These are phyloP conservation scores for Limnephilus marmoratus DNA, from an alignment of 2,888 invertebrate genomes.

Conservation along the genomic window DNA sequence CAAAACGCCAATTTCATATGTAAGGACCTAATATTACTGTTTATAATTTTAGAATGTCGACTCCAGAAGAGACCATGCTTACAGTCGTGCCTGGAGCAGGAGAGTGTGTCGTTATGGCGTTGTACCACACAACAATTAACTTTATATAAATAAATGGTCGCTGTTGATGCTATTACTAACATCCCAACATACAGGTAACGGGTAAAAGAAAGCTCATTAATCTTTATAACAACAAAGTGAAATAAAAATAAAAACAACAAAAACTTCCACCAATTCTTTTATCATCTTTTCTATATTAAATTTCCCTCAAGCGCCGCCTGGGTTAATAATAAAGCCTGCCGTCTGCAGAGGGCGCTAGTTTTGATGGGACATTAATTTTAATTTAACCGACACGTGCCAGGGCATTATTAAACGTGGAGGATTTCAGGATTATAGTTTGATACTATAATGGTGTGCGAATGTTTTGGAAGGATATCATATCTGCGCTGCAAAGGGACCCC, in stretches of 20 bases:
- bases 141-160: not conserved
- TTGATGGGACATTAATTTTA: conserved; percentile 61
- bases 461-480: conserved; percentile 31
- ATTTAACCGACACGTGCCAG: conserved; percentile 61
- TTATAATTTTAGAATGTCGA: too few species aligned
- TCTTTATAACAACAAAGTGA: not conserved
- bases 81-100: not conserved
- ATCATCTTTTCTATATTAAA: not conserved
- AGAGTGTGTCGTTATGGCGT: not conserved
- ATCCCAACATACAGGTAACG: not conserved
- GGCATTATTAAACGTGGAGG: conserved; percentile 62
- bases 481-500: conserved; percentile 27
- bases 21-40: too few species aligned
- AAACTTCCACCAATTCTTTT: not conserved
- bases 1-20: too few species aligned
- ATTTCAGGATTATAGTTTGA: conserved; percentile 58
- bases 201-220: not conserved
- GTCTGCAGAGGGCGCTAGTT: conserved; percentile 34
- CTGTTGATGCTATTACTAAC: not conserved
- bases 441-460: conserved; percentile 47
- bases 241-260: not conserved
- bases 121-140: not conserved
- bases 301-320: not conserved
- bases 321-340: not conserved
- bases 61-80: too few species aligned